Conservation (phyloP, 2,888 invertebrate species). For the Phalangium opilio region DNA sequence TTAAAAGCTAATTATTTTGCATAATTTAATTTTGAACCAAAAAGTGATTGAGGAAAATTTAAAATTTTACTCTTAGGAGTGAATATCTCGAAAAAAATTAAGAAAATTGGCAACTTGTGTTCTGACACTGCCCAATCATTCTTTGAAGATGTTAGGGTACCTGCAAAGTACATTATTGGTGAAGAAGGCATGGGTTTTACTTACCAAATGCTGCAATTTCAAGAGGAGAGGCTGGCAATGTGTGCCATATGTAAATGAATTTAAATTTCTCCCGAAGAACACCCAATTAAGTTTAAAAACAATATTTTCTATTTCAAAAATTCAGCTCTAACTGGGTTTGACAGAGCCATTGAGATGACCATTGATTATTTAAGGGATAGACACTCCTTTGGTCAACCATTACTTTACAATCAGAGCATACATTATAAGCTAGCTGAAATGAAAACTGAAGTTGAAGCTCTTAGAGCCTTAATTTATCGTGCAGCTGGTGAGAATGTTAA, state of each 20-base stretch:
- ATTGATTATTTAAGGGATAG: conserved; percentile 37
- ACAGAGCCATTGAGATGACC: conserved; percentile 32
- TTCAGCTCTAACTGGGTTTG: conserved; percentile 19
- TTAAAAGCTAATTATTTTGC: conserved; percentile 2
- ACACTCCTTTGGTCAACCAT: conserved; percentile 35
- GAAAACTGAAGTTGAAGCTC: conserved; percentile 37
- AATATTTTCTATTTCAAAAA: neutral
- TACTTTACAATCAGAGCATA: conserved; percentile 34
- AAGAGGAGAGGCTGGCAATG: conserved; percentile 38
- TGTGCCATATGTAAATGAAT: conserved; percentile 7
- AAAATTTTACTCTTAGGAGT: conserved; percentile 25
- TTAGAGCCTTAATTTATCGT: conserved; percentile 36
- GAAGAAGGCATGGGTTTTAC: conserved; percentile 38
- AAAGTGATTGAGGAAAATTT: neutral
- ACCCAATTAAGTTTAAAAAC: neutral
- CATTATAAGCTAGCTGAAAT: conserved; percentile 40
- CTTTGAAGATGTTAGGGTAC: conserved; percentile 40
- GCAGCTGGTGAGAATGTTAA: conserved; percentile 27
- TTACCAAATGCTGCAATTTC: conserved; percentile 43
- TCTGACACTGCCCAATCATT: conserved; percentile 40
- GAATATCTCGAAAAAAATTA: conserved; percentile 31
- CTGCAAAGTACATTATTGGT: conserved; percentile 37
- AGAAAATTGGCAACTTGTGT: conserved; percentile 38
- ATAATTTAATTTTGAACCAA: conserved; percentile 9
- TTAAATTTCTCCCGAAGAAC: neutral